These are phyloP conservation scores for Caranx ignobilis DNA, from an alignment of 2,113 vertebrate species.

Conservation along the genomic window DNA sequence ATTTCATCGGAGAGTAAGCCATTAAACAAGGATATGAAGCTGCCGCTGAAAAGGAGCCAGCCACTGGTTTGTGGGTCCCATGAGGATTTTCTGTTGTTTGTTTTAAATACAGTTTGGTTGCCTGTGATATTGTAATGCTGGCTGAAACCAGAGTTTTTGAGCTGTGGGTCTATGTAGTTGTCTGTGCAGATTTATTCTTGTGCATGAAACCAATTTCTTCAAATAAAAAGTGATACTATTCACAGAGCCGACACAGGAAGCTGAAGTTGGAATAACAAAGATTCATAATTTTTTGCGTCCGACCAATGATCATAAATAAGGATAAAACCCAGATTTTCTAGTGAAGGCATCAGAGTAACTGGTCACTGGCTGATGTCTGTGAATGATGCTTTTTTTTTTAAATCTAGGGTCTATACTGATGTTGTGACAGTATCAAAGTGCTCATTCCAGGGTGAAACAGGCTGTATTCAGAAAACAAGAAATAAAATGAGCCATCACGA, in stretches of 20 bases:
- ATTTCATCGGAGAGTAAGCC: slow-evolving; percentile 46
- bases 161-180: neutral
- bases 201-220: neutral
- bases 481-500: too few species aligned
- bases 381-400: too few species aligned
- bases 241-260: neutral
- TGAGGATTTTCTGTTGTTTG: slow-evolving; percentile 43
- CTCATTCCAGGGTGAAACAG: too few species aligned
- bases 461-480: too few species aligned
- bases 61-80: slow-evolving; percentile 31
- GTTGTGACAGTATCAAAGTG: too few species aligned
- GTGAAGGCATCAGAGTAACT: neutral
- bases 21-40: slow-evolving; percentile 52
- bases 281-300: neutral
- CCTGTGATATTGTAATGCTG: slow-evolving; percentile 38
- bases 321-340: neutral
- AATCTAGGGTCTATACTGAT: too few species aligned
- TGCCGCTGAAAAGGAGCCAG: slow-evolving; percentile 39
- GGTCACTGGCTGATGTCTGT: neutral
- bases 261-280: neutral
- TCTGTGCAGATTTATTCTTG: neutral
- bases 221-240: neutral
- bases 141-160: slow-evolving; percentile 14
- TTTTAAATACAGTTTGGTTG: slow-evolving; percentile 39
- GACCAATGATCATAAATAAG: too few species aligned